Evolutionary conservation across 2,888 invertebrate genomes (phyloP), one percentile per base, ranked within the genome.

Genomic region (Panzeria rudis): DNA sequence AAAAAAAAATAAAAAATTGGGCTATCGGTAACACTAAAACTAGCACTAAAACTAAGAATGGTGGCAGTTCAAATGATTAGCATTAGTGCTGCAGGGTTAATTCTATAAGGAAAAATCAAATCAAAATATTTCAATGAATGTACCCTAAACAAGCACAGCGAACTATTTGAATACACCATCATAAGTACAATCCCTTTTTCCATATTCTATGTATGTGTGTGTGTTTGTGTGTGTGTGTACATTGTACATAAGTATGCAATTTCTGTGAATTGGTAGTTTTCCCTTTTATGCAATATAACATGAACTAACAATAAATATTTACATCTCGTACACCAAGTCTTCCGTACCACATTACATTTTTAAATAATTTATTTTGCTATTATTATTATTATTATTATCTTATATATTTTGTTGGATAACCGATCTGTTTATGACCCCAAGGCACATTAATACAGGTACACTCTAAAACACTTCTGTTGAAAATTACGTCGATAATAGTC

Each of bases 61-160:
- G n/a, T n/a, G n/a, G n/a, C n/a, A n/a, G n/a, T n/a, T n/a, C n/a
- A n/a, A n/a, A n/a, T n/a, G n/a, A n/a, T n/a, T n/a, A n/a, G n/a
- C n/a, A n/a, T n/a, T n/a, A n/a, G n/a, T n/a, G n/a, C n/a, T n/a
- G n/a, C n/a, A n/a, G n/a, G n/a, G n/a, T n/a, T 9, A 41, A 69
- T 38, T 35, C 6, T 32, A 20, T 25, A 4, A 50, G 38, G 38
- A 41, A 41, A 41, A 41, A 47, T 4, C n/a, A 44, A 47, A 38
- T 13, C 7, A 15, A 20, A 52, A 52, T 52, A 8, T 52, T 7
- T 41, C 29, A 56, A 29, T 72, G 41, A 44, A 62, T 52, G 38
- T 54, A n/a, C 54, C 25, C 54, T 38, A 13, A 68, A 17, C 13
- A 20, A 64, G 25, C 68, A 68, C 68, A 13, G 13, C 7, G 20